A percentile compares a stretch with the other conserved stretches of the same genome.
Conservation (phyloP, 1,140 invertebrate genomes). For the Euura lappo region DNA sequence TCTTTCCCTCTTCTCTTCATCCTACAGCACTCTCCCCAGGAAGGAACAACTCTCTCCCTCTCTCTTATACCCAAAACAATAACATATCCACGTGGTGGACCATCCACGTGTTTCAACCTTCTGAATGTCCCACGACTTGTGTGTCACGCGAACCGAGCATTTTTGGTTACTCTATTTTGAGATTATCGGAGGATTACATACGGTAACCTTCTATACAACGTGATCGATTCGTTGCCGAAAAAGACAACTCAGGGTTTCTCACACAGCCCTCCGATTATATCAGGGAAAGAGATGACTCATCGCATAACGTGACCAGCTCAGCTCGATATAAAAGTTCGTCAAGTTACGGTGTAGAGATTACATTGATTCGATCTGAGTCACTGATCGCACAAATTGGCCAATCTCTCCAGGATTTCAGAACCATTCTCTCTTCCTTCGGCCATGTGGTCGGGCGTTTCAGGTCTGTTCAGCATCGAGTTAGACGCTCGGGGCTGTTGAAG, state of each 20-base stretch:
- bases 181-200: not conserved
- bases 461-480: slow-evolving; percentile 19
- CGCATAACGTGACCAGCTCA: too few relatives aligned
- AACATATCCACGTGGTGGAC: slow-evolving; percentile 54
- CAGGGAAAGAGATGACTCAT: too few relatives aligned
- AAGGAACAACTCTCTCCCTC: slow-evolving; percentile 24
- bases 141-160: not conserved
- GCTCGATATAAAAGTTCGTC: too few relatives aligned
- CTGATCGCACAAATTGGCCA: not conserved
- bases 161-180: too few relatives aligned
- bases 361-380: too few relatives aligned
- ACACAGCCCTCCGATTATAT: too few relatives aligned
- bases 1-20: slow-evolving; percentile 36
- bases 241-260: not conserved
- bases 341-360: too few relatives aligned
- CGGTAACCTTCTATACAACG: not conserved
- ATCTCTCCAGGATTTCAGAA: not conserved
- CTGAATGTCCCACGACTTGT: not conserved
- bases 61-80: slow-evolving; percentile 50
- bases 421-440: not conserved
- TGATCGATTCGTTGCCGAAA: not conserved
- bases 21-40: slow-evolving; percentile 33
- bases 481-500: not conserved
- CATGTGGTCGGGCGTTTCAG: slow-evolving; percentile 13
- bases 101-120: slow-evolving; percentile 14